phyloP scores from a whole-genome alignment of 2,797 vertebrate species.

The Girardinus metallicus region DNA sequence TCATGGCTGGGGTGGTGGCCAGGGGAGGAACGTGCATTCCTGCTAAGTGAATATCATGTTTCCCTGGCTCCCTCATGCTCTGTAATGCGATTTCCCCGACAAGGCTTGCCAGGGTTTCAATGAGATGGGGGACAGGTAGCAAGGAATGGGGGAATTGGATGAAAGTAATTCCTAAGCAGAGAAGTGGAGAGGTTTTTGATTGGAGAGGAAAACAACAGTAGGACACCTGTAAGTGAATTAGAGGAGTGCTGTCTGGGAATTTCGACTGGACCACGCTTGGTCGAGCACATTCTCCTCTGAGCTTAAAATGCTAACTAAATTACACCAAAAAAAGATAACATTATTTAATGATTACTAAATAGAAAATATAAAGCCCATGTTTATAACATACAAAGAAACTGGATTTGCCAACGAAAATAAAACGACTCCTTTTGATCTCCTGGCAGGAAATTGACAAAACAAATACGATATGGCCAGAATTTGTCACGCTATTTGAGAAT shows the following conservation, averaged over 20 bases:
- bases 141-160: constrained; percentile 38
- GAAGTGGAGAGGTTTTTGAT: constrained; percentile 22
- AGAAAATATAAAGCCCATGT: constrained; percentile 42
- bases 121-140: constrained; percentile 69
- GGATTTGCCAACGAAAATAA: constrained; percentile 6
- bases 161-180: constrained; percentile 67
- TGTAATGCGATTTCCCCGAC: constrained; percentile 76
- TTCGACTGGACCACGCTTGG: constrained; percentile 36
- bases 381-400: constrained; percentile 57
- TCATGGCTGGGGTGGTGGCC: constrained; percentile 52
- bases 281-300: constrained; percentile 27
- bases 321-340: constrained; percentile 34
- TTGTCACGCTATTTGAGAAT: constrained; percentile 29
- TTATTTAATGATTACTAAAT: constrained; percentile 30
- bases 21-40: constrained; percentile 51
- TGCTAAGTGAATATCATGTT: constrained; percentile 72
- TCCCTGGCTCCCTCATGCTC: constrained; percentile 52
- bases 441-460: constrained; percentile 65
- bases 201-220: constrained; percentile 42
- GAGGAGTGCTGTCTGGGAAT: constrained; percentile 60
- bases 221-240: constrained; percentile 80
- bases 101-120: constrained; percentile 63
- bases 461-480: constrained; percentile 23
- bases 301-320: constrained; percentile 52
- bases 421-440: constrained; percentile 47